Conservation (phyloP, 2,888 invertebrate genomes). For the Yponomeuta plumbellus region DNA sequence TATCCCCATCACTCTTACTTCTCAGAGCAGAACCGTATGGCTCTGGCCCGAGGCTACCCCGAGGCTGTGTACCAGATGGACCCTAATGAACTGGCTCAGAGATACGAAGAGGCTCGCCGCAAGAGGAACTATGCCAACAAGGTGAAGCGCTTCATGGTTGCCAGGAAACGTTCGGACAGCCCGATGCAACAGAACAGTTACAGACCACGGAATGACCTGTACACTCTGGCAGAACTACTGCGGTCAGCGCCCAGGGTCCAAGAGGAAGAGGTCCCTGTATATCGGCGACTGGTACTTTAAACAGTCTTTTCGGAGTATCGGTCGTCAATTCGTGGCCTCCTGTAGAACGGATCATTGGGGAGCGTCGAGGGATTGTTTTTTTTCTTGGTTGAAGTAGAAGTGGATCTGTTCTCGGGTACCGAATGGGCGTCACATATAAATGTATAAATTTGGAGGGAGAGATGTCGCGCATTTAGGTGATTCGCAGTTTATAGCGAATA, state of each 20-base stretch:
- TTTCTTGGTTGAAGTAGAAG: not conserved
- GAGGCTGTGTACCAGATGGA: conserved; percentile 62
- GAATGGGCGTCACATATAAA: conserved; percentile 8
- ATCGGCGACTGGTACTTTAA: conserved; percentile 79
- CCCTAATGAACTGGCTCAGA: conserved; percentile 59
- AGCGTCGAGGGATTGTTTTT: not conserved
- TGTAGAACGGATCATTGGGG: conserved; percentile 9
- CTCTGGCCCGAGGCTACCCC: conserved; percentile 57
- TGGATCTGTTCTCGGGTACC: not conserved
- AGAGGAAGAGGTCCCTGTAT: conserved; percentile 76
- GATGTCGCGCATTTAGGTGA: conserved; percentile 60
- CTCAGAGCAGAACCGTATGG: conserved; percentile 68
- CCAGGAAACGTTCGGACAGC: conserved; percentile 71
- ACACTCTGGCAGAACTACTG: conserved; percentile 77
- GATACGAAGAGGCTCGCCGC: conserved; percentile 67
- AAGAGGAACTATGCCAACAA: conserved; percentile 69
- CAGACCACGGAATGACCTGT: conserved; percentile 74
- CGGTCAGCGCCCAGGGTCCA: conserved; percentile 69
- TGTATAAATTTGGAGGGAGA: conserved; percentile 45
- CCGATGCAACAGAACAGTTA: conserved; percentile 63
- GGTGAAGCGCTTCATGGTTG: conserved; percentile 79
- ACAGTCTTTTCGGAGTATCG: conserved; percentile 26
- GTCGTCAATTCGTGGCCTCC: conserved; percentile 26
- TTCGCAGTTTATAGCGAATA: conserved; percentile 63
- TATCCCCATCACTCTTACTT: conserved; percentile 65